These are phyloP conservation scores for Plagodis dolabraria DNA, from an alignment of 2,888 invertebrate genomes.

Conservation along the genomic window DNA sequence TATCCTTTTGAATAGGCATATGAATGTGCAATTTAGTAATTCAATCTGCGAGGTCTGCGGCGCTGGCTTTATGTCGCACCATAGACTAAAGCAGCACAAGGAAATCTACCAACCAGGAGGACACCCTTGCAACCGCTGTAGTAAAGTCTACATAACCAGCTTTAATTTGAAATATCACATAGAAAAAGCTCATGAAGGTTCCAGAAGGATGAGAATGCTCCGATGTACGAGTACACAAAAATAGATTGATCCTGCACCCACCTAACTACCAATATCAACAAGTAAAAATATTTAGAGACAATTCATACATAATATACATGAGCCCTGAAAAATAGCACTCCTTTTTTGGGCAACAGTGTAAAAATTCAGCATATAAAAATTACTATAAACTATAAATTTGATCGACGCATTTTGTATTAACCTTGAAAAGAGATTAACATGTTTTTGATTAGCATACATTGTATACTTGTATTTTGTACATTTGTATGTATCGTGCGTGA, in stretches of 20 bases:
- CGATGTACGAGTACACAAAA: constrained; percentile 50
- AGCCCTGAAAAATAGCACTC: no score
- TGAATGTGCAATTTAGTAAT: constrained; percentile 73
- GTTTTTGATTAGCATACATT: constrained; percentile 25
- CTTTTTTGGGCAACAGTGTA: no score
- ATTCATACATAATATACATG: no score
- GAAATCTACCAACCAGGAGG: constrained; percentile 67
- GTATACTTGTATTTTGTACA: constrained; percentile 8
- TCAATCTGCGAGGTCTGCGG: constrained; percentile 72
- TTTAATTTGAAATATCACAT: constrained; percentile 67
- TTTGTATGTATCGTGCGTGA: constrained; percentile 14
- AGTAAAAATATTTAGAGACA: no score
- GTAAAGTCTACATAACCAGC: constrained; percentile 75
- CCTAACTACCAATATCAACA: no score
- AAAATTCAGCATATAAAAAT: no score
- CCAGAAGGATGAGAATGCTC: constrained; percentile 59
- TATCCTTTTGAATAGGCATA: constrained; percentile 67
- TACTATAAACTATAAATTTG: no score
- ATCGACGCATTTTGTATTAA: background rate
- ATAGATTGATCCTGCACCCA: no score
- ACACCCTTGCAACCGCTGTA: constrained; percentile 69
- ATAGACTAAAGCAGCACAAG: constrained; percentile 64
- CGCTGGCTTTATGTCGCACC: constrained; percentile 67
- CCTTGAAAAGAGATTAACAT: constrained; percentile 25
- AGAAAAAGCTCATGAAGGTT: constrained; percentile 63